Conservation (phyloP, 2,113 vertebrate species). For the Rhinichthys klamathensis region DNA sequence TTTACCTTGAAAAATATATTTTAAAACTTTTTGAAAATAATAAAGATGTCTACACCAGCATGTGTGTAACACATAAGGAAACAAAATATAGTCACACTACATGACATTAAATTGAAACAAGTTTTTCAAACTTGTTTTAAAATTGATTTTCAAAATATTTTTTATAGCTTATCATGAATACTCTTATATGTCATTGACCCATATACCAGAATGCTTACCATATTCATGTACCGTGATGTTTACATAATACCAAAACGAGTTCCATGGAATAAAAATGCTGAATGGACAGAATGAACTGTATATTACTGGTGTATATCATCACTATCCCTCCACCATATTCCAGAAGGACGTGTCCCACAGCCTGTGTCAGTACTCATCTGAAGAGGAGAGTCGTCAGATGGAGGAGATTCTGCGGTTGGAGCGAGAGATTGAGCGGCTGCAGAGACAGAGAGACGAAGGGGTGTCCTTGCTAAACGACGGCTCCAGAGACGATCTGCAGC, state of each 20-base stretch:
- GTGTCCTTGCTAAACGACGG: constrained; percentile 81
- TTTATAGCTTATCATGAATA: too few species aligned
- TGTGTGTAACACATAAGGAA: neutral
- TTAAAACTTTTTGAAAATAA: neutral
- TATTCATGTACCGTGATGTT: neutral
- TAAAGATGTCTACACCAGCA: neutral
- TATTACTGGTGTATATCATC: neutral
- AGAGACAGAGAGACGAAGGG: constrained; percentile 85
- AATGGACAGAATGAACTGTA: neutral
- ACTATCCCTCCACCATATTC: neutral
- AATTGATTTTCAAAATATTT: too few species aligned
- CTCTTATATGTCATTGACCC: neutral
- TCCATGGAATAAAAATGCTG: neutral
- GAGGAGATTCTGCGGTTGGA: constrained; percentile 89
- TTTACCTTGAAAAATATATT: neutral
- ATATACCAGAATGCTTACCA: neutral
- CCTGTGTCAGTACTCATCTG: constrained; percentile 69
- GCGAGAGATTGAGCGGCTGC: constrained; percentile 88
- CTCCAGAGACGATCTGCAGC: constrained; percentile 79
- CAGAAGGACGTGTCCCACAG: constrained; percentile 64
- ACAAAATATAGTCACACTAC: neutral
- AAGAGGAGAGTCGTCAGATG: constrained; percentile 89
- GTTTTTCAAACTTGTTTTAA: neutral
- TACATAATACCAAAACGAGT: neutral
- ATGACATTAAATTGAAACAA: neutral